Evolutionary conservation across 1,140 invertebrate genomes (phyloP).

Genomic region (Trachymyrmex cornetzi): DNA sequence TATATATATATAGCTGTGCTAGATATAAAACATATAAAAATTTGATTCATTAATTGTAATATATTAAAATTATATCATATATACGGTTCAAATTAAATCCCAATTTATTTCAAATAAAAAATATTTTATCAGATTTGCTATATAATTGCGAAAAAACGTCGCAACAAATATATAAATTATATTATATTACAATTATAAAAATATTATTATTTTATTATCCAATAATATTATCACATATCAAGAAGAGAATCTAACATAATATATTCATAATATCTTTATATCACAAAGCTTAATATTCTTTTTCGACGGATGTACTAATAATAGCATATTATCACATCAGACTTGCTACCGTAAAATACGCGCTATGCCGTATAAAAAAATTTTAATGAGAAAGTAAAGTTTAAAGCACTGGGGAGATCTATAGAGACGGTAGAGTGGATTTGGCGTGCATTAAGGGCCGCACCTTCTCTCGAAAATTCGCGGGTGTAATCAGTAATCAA

Average conservation of each 20-base stretch:
- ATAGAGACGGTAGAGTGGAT: slow-evolving; percentile 47
- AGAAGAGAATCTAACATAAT: neutral
- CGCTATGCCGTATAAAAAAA: slow-evolving; percentile 35
- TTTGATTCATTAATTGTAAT: neutral
- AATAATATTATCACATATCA: neutral
- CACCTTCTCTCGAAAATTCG: slow-evolving; percentile 70
- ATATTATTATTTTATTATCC: slow-evolving; percentile 19
- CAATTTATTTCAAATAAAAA: neutral
- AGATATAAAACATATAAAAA: neutral
- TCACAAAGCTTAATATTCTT: neutral
- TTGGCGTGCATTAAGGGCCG: slow-evolving; percentile 36
- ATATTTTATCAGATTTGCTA: neutral
- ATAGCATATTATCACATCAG: slow-evolving; percentile 21
- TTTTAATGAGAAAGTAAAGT: slow-evolving; percentile 52
- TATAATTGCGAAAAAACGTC: slow-evolving; percentile 4
- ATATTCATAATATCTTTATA: slow-evolving; percentile 24
- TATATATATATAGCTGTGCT: neutral
- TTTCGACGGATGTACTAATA: slow-evolving; percentile 14
- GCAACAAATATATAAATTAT: neutral
- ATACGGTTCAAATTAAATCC: neutral
- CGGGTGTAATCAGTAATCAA: slow-evolving; percentile 86
- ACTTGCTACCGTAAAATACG: slow-evolving; percentile 13
- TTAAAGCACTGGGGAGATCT: slow-evolving; percentile 31
- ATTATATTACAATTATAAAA: neutral
- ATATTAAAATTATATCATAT: neutral